These are phyloP conservation scores for Urocolius indicus DNA, from an alignment of 2,113 vertebrate genomes.

Conservation along the genomic window DNA sequence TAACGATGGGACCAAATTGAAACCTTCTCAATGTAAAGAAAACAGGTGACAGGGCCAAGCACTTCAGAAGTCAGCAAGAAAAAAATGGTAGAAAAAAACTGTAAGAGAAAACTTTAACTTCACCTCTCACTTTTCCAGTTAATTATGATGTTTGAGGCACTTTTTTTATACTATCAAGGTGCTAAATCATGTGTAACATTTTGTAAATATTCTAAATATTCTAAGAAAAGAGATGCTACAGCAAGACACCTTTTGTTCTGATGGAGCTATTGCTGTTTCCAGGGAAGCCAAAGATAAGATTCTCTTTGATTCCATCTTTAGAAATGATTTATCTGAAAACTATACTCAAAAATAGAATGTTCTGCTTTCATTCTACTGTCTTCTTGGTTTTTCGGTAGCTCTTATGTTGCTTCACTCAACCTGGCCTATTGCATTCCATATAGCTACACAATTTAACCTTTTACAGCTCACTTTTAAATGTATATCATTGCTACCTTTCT, in stretches of 20 bases:
- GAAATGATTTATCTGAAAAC: not conserved
- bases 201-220: not conserved
- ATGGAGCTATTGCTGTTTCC: not conserved
- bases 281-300: not conserved
- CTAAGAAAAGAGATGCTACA: not conserved
- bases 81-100: not conserved
- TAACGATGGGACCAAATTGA: not conserved
- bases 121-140: not conserved
- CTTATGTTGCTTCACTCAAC: conserved; percentile 27
- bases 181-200: not conserved
- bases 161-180: not conserved
- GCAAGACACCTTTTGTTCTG: not conserved
- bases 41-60: not conserved
- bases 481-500: conserved; percentile 74
- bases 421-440: conserved; percentile 2
- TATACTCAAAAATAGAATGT: not conserved
- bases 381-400: not conserved
- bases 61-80: not conserved
- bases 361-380: not conserved
- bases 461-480: conserved; percentile 76
- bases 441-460: conserved; percentile 30
- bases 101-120: not conserved
- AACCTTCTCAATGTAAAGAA: not conserved
- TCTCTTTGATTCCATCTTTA: not conserved
- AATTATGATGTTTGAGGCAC: not conserved